Evolutionary conservation across 2,888 invertebrate species (phyloP), one percentile per base, ranked within the genome.

Genomic region (Lasius fuliginosus): DNA sequence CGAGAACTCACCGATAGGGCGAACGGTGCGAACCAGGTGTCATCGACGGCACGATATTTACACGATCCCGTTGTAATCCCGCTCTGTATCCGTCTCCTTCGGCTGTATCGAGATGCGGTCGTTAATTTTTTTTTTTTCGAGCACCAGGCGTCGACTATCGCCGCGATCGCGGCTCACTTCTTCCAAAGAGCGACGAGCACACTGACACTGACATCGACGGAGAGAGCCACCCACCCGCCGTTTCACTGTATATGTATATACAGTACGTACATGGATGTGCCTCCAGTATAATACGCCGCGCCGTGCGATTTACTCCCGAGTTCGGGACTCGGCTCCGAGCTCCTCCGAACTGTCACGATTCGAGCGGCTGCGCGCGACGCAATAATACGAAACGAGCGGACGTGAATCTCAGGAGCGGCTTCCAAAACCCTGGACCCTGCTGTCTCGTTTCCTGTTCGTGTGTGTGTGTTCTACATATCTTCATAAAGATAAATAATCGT

Each of bases 161-260:
- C 58, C 42, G 30, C n/a, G 15, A 30, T 40, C 40, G 40, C 12
- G 4, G 9, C 18, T 56, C 40, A 30, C 23, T 58, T 77, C 40
- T 58, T 42, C 4, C 56, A 27, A n/a, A 3, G n/a, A 60, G 46
- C 67, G 40, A 67, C 60, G 64, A 30, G 42, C 75, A 12, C 53
- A 58, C 74, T 84, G 75, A 12, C 53, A 58, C 74, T 84, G 75
- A 67, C 79, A 71, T 36, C n/a, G n/a, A 62, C 65, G 33, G 36
- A 11, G 23, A 36, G 23, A 33, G 33, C 15, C 23, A 30, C 18
- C 64, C 18, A 65, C 76, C 27, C 27, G 12, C n/a, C 23, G 11
- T 33, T 46, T 15, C 64, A 15, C 64, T 15, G 23, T 33, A 18
- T n/a, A 18, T 6, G 1, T 18, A 49, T 6, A 6, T 15, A 46